phyloP scores from a whole-genome alignment of 2,888 invertebrate genomes.

The Entomobrya proxima region DNA sequence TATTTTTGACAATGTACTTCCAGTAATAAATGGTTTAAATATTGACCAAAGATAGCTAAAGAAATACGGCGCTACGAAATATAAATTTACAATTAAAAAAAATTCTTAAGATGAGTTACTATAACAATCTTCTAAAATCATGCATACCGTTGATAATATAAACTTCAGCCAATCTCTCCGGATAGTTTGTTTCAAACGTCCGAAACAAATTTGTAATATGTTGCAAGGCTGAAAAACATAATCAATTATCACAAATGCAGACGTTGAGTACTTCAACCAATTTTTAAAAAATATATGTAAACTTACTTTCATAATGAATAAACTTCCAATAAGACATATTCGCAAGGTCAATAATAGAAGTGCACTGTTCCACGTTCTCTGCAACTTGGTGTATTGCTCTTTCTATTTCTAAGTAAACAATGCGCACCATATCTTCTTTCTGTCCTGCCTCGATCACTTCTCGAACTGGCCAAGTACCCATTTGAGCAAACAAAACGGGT shows the following conservation, averaged over 20 bases:
- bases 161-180: slow-evolving; percentile 47
- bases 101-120: too few species aligned
- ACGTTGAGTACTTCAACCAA: not conserved
- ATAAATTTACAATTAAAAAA: not conserved
- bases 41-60: slow-evolving; percentile 58
- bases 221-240: slow-evolving; percentile 60
- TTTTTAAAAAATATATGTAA: not conserved
- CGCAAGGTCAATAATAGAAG: slow-evolving; percentile 63
- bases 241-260: not conserved
- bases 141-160: slow-evolving; percentile 58
- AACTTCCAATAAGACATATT: slow-evolving; percentile 67
- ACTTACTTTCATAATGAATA: slow-evolving; percentile 69
- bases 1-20: slow-evolving; percentile 33
- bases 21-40: not conserved
- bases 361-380: slow-evolving; percentile 56
- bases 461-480: slow-evolving; percentile 60
- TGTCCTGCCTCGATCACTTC: slow-evolving; percentile 60
- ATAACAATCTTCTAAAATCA: too few species aligned
- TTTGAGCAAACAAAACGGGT: slow-evolving; percentile 64
- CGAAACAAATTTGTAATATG: slow-evolving; percentile 51
- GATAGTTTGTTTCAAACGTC: slow-evolving; percentile 61
- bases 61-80: slow-evolving; percentile 51
- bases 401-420: slow-evolving; percentile 42
- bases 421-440: slow-evolving; percentile 56
- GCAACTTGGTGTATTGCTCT: slow-evolving; percentile 8